Evolutionary conservation across 2,888 invertebrate genomes (phyloP).

Genomic region (Ephialtes manifestator): DNA sequence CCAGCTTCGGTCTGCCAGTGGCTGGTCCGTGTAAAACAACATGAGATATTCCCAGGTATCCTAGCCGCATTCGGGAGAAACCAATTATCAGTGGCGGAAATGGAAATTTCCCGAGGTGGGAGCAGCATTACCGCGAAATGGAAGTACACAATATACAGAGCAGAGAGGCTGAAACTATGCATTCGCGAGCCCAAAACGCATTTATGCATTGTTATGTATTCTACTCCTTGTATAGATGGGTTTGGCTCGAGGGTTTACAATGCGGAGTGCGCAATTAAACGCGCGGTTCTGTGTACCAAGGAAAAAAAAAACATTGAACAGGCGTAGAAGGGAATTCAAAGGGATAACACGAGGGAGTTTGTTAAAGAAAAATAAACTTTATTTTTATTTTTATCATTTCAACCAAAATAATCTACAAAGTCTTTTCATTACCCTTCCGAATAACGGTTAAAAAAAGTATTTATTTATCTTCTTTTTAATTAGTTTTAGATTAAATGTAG

Average conservation of each 20-base stretch:
- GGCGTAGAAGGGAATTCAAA: not conserved
- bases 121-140: conserved; percentile 61
- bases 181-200: conserved; percentile 39
- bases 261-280: conserved; percentile 25
- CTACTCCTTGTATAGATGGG: conserved; percentile 7
- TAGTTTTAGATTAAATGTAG: no score
- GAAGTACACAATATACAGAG: conserved; percentile 50
- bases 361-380: conserved; percentile 2
- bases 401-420: not conserved
- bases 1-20: conserved; percentile 15
- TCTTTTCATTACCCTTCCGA: no score
- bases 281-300: not conserved
- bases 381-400: not conserved
- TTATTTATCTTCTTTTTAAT: no score
- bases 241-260: conserved; percentile 26
- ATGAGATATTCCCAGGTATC: conserved; percentile 51
- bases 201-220: conserved; percentile 41
- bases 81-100: conserved; percentile 65
- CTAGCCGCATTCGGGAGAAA: conserved; percentile 48
- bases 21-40: conserved; percentile 48
- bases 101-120: conserved; percentile 62
- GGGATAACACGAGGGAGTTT: not conserved
- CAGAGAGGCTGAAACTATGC: conserved; percentile 40
- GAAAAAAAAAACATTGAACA: conserved; percentile 1
- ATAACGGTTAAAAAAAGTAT: no score